These are phyloP conservation scores for Choloepus hoffmanni DNA, from an alignment of 2,113 vertebrate genomes.

Conservation along the genomic window DNA sequence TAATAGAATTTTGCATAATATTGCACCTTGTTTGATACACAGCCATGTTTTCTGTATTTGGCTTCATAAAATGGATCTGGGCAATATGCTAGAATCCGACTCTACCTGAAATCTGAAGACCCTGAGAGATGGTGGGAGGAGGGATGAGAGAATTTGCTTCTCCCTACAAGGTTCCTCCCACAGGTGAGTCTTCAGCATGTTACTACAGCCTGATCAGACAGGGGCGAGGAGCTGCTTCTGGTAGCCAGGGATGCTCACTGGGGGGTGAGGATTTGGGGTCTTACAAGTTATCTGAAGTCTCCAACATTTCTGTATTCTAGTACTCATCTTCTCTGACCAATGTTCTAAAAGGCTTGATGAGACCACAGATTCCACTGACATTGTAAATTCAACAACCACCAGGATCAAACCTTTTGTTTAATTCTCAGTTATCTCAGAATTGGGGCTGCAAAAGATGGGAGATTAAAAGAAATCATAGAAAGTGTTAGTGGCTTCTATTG, in stretches of 20 bases:
- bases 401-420: background rate
- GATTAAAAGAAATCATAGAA: slow-evolving; percentile 8
- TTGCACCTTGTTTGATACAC: background rate
- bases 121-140: background rate
- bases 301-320: background rate
- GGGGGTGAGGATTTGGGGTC: background rate
- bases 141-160: background rate
- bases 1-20: background rate
- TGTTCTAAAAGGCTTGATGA: background rate
- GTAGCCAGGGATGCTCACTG: background rate
- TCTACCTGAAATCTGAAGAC: background rate
- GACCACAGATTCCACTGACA: background rate
- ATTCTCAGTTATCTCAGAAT: background rate
- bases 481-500: background rate
- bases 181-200: background rate
- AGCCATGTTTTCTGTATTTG: background rate
- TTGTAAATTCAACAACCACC: background rate
- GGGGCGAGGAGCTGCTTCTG: background rate
- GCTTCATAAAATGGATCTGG: background rate
- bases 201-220: background rate
- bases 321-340: background rate
- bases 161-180: background rate
- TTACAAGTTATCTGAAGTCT: background rate
- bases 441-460: background rate
- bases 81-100: background rate